Evolutionary conservation across 2,888 invertebrate species (phyloP), one percentile per base, ranked within the genome.

Genomic region (Stenodema calcarata): DNA sequence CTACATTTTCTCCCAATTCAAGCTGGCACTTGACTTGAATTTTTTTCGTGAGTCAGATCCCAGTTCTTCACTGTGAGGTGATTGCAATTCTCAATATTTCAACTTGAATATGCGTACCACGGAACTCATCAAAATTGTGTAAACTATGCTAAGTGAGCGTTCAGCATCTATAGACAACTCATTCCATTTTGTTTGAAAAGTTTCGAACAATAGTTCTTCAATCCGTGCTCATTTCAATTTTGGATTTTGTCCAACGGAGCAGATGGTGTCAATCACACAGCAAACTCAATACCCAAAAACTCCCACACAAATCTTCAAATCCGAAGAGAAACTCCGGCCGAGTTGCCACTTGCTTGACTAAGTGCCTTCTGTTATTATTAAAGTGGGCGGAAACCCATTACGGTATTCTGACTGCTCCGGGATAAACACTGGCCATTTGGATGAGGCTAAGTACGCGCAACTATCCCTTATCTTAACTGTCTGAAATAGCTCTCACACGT

Each of bases 361-460:
- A 73, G 35, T 73, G 73, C 73, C 73, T 73, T 41, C 35, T 73
- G 73, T 73, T 73, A 73, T 73, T 73, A 73, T 41, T 73, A 41
- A 73, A 30, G 73, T 30, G 35, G 35, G 35, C 16, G 30, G 73
- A 73, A 73, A 41, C 73, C 73, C 73, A 73, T 73, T 73, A 73
- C 30, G 73, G 73, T 35, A 73, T 30, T 30, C 73, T 41, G 73
- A 73, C 62, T n/a, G 62, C 62, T 54, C 18, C 11, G 23, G 62
- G 62, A 62, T 62, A 62, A 62, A 62, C 62, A 62, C 62, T 62
- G 62, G 62, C 62, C 62, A 62, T 62, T 62, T 12, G 62, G 62
- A n/a, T 62, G 23, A 4, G 62, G 27, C 62, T 62, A 62, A 62
- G 62, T 62, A 62, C 62, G 23, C 62, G 62, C 62, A 23, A 62